These are phyloP conservation scores for Schizotus pectinicornis DNA, from an alignment of 2,888 invertebrate genomes.

Conservation along the genomic window DNA sequence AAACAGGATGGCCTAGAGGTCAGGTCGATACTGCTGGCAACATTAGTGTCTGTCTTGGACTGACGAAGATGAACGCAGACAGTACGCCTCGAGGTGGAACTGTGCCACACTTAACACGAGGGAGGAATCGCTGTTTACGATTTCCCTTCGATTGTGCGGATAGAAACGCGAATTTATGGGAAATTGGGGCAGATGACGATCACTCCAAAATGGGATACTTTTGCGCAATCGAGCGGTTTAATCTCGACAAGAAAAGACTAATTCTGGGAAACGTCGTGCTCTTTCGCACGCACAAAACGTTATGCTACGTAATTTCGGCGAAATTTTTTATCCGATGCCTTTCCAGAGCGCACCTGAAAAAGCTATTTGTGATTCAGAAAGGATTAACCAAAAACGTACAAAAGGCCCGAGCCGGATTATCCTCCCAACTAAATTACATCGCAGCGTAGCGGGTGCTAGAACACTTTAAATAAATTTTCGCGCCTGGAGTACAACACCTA, in stretches of 20 bases:
- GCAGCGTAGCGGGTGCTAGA: no score
- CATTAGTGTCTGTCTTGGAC: conserved; percentile 36
- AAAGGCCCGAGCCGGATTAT: no score
- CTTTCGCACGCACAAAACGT: no score
- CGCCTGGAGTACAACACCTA: no score
- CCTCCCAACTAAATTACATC: no score
- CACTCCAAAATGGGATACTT: conserved; percentile 3
- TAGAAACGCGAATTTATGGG: conserved; percentile 16
- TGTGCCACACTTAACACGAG: conserved; percentile 34
- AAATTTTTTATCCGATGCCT: no score
- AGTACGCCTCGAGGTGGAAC: conserved; percentile 37
- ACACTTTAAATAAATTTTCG: no score
- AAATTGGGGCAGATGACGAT: conserved; percentile 21
- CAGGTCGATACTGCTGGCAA: conserved; percentile 32
- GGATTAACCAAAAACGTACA: no score
- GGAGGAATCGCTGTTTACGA: conserved; percentile 36
- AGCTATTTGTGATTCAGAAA: no score
- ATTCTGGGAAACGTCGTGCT: no score
- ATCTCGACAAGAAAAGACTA: conserved; percentile 1
- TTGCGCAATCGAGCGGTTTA: conserved; percentile 13
- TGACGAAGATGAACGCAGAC: conserved; percentile 42
- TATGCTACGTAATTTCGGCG: no score
- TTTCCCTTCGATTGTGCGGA: conserved; percentile 29
- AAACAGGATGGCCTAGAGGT: conserved; percentile 13
- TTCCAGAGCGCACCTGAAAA: no score